Base-by-base conservation (phyloP, 2,797 vertebrate species). In the Liparis tanakae region DNA sequence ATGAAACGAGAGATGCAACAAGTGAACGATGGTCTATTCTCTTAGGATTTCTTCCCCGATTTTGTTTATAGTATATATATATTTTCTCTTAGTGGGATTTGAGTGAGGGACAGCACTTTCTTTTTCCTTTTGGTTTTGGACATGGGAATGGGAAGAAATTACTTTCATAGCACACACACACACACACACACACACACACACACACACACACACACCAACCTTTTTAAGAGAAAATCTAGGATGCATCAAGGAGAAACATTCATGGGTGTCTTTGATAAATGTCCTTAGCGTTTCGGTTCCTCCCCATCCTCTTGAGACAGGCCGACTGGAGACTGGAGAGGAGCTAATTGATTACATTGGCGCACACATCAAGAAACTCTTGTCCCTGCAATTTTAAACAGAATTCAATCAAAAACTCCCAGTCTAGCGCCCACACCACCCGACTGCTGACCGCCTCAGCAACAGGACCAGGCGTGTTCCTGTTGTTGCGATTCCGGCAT, bases 321-420 rank as follows among this genome's bases (percentile, higher is more conserved):
- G 25, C 58, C 67, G 54, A 48, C 56, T 82, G 74, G 67, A 85
- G 53, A 71, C 71, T 66, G 57, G 46, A 81, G 70, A 83, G 82
- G 69, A 84, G 84, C 72, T 82, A 82, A 85, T 79, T 85, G 76
- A 84, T 83, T 80, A 72, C 73, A 56, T 84, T 89, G 83, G 81
- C 75, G 15, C 63, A 46, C 62, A 76, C 73, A 62, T 84, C 78
- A 78, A 86, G 59, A 83, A 83, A 82, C 14, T 71, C 76, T 67
- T 75, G 70, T 86, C 78, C 63, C 56, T 79, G 70, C 62, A 85
- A 76, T 87, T 86, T 71, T 46, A 80, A 87, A 75, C 78, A 60
- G 69, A 82, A 55, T 81, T 80, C 41, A 82, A 81, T 65, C 83
- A 71, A 66, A 87, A 55, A 54, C 65, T 55, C 36, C 14, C 46